Percentiles rank a stretch among this genome's conserved stretches.
Evolutionary conservation across 2,888 invertebrate genomes (phyloP).

Genomic region (Volucella zonaria): DNA sequence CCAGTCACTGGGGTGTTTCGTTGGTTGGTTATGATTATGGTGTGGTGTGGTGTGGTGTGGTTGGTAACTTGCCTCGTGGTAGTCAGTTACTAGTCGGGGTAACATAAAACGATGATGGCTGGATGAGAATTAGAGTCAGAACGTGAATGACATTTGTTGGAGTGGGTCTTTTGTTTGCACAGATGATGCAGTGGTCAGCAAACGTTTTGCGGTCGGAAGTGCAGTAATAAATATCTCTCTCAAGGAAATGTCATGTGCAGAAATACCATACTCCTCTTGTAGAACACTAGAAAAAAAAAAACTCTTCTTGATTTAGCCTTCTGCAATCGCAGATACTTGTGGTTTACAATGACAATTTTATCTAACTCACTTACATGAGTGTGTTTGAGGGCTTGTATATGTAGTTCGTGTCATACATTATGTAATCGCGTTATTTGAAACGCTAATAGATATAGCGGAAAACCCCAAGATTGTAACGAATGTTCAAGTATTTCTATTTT

Average conservation of each 20-base stretch:
- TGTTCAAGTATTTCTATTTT: no score
- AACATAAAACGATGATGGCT: slow-evolving; percentile 46
- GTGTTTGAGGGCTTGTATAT: not conserved
- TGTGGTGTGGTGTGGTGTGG: slow-evolving; percentile 21
- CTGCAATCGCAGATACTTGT: not conserved
- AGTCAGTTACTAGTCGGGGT: not conserved
- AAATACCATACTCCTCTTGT: not conserved
- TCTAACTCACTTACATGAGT: no score
- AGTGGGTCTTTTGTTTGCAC: slow-evolving; percentile 53
- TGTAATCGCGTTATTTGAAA: slow-evolving; percentile 9
- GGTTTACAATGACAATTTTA: not conserved
- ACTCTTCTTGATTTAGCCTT: slow-evolving; percentile 15
- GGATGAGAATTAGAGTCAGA: slow-evolving; percentile 41
- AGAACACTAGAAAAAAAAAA: slow-evolving; percentile 36
- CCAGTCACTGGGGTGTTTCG: slow-evolving; percentile 21
- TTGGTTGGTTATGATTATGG: slow-evolving; percentile 22
- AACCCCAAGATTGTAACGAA: no score
- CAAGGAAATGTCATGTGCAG: slow-evolving; percentile 50
- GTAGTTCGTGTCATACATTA: slow-evolving; percentile 11
- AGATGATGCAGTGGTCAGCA: slow-evolving; percentile 52
- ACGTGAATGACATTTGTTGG: slow-evolving; percentile 21
- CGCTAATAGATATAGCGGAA: slow-evolving; percentile 4
- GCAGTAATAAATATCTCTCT: slow-evolving; percentile 51
- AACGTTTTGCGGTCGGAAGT: slow-evolving; percentile 19
- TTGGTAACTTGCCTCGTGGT: not conserved